Percentiles rank a stretch among this genome's conserved stretches.
phyloP scores from a whole-genome alignment of 2,797 vertebrate species.

The Triplophysa yarkandensis region DNA sequence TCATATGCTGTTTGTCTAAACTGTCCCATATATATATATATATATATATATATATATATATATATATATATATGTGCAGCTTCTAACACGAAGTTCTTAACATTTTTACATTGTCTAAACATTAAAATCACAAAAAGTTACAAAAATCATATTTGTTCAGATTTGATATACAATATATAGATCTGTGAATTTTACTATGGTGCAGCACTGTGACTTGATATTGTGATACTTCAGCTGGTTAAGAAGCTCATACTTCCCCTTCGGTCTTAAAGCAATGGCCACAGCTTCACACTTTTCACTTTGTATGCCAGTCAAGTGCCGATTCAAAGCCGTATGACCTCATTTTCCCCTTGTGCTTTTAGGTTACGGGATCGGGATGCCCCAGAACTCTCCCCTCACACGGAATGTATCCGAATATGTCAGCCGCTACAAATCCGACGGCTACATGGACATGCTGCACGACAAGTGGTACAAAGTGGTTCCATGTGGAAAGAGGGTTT shows the following conservation, averaged over 20 bases:
- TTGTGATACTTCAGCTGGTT: too few relatives aligned
- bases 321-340: constrained; percentile 12
- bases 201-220: too few relatives aligned
- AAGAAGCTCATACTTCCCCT: too few relatives aligned
- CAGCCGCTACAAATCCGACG: constrained; percentile 92
- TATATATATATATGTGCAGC: too few relatives aligned
- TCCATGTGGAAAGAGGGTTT: constrained; percentile 88
- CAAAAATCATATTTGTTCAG: too few relatives aligned
- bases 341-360: constrained; percentile 12
- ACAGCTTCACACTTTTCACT: background rate
- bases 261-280: too few relatives aligned
- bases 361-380: constrained; percentile 65
- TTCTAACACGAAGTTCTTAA: too few relatives aligned
- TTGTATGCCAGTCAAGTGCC: constrained; percentile 1
- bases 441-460: constrained; percentile 95
- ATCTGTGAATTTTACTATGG: too few relatives aligned
- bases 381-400: constrained; percentile 87
- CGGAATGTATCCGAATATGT: constrained; percentile 91
- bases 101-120: too few relatives aligned
- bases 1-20: background rate
- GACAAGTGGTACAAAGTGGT: constrained; percentile 98
- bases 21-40: background rate
- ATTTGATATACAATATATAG: too few relatives aligned
- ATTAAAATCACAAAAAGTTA: too few relatives aligned
- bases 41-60: background rate